Conservation (phyloP, 1,140 invertebrate genomes). For the Eriosoma lanigerum region DNA sequence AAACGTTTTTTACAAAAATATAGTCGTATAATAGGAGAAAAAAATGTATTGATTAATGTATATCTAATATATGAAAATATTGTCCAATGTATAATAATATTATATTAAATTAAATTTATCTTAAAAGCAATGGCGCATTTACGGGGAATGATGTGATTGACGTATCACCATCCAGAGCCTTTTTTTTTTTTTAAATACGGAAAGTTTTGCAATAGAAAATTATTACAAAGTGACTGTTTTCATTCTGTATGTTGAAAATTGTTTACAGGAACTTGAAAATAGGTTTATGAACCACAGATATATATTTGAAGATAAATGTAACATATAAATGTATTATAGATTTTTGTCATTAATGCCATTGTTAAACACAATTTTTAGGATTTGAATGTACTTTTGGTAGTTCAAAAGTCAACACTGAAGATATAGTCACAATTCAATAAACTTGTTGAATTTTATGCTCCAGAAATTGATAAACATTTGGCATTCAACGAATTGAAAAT, state of each 20-base stretch:
- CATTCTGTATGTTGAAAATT: not conserved
- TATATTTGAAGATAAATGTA: not conserved
- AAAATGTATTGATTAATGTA: no score
- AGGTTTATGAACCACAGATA: slow-evolving; percentile 8
- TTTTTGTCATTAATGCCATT: not conserved
- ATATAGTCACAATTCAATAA: not conserved
- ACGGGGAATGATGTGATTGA: no score
- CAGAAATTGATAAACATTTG: not conserved
- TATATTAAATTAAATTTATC: no score
- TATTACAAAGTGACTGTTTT: not conserved
- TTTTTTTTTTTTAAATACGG: no score
- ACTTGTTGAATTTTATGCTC: slow-evolving; percentile 8
- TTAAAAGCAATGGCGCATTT: no score
- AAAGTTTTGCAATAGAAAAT: not conserved
- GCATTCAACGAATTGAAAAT: not conserved
- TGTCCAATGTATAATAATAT: no score
- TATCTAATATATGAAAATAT: no score
- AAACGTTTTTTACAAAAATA: no score
- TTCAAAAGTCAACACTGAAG: not conserved
- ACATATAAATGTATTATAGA: slow-evolving; percentile 10
- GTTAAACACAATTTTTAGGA: not conserved
- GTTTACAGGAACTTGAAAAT: not conserved
- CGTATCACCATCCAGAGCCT: no score
- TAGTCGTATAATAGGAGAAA: no score
- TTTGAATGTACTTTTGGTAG: slow-evolving; percentile 7